Evolutionary conservation across 2,113 vertebrate genomes (phyloP), one percentile per base, ranked within the genome.

Genomic region (Rutilus rutilus): DNA sequence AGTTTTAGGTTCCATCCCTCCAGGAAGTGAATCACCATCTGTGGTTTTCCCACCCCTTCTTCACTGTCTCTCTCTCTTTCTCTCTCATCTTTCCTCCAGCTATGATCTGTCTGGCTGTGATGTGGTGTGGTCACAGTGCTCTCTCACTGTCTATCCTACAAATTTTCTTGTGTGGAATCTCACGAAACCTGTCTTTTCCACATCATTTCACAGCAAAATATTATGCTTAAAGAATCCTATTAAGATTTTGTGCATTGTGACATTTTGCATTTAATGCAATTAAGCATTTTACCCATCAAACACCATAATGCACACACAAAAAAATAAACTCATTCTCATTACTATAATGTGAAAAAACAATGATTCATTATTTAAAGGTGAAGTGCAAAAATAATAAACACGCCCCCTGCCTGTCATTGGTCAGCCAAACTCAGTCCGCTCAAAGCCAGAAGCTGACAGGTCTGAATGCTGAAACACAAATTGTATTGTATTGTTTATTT

Each of bases 81-180:
- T 50, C 47, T 57, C 78, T 80, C 59, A 27, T 57, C 50, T 62
- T 23, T 80, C 78, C 78, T 80, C 57, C 36, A 39, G 78, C 78
- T 62, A 42, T 80, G 57, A 64, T 80, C 78, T 80, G 59, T 45
- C 78, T 64, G 78, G 36, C 78, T 80, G 78, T 64, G 59, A 80
- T 80, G 78, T 80, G 57, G 23, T 80, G 78, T 80, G 57, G 23
- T 80, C 57, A 27, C 76, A 59, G 52, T 54, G 15, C 8, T 79
- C 78, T 80, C 78, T 64, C 78, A 54, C 75, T 6, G 5, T 45
- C 39, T 23, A 45, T 74, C 23, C 71, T 25, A 8, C 11, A 42
- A 14, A 23, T 7, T 45, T 45, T 45, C 39, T n/a, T 73, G 10
- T 10, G 69, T 42, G 39, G 23, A 73, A 73, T 73, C 69, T 73